Evolutionary conservation across 2,113 vertebrate genomes (phyloP), one percentile per base, ranked within the genome.

Genomic region (Haemorhous mexicanus): DNA sequence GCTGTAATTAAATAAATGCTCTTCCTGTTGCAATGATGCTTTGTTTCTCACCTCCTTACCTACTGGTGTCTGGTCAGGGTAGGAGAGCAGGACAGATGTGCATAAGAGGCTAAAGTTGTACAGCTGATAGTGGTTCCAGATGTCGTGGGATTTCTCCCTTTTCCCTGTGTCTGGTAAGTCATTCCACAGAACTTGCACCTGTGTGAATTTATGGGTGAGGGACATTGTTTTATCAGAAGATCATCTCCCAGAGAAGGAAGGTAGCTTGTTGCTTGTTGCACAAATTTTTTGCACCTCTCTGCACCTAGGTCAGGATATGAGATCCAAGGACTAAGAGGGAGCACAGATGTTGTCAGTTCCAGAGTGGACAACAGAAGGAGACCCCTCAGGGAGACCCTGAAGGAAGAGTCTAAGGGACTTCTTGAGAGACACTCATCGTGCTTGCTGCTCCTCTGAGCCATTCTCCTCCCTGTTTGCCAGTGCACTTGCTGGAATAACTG

Each of bases 361-460:
- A 17, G 18, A 19, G 13, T 35, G 39, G 44, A 37, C 27, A 84
- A n/a, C 11, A 35, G 22, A 75, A 82, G 13, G 16, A 75, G 7
- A 3, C 2, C 4, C 3, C 8, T 49, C 8, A 37, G 26, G 20
- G 15, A 61, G 0, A 72, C 7, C 15, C 18, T 66, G 13, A 62
- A 6, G 7, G 28, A 84, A 74, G 20, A 7, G 24, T 24, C 14
- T 43, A 27, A n/a, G 6, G 7, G 41, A n/a, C 28, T 68, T 89
- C 84, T 84, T 82, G 58, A 72, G 56, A 58, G 27, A 39, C 16
- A 30, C 5, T 17, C 22, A 7, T 37, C 22, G 30, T 26, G 18
- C 32, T 39, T n/a, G 16, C 27, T 66, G 24, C 18, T 37, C 58
- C 33, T 82, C 56, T 53, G 39, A 93, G 44, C 28, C 37, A 13